Percentiles rank a stretch among this genome's conserved stretches.
Evolutionary conservation across 2,888 invertebrate genomes (phyloP).

Genomic region (Petrolisthes cinctipes): DNA sequence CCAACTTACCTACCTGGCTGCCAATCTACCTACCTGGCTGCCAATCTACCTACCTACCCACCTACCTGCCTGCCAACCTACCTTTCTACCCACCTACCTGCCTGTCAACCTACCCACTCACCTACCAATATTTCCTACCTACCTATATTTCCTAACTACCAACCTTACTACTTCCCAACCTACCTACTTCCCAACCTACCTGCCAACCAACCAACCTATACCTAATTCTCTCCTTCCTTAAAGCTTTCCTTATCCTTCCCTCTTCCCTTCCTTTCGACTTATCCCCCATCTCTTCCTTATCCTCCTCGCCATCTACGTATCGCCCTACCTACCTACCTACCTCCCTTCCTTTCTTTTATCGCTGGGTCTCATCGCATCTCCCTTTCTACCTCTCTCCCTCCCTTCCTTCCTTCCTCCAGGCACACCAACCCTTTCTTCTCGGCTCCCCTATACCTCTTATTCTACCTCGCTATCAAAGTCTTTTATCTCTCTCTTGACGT

Average conservation of each 20-base stretch:
- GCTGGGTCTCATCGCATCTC: background rate
- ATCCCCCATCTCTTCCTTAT: background rate
- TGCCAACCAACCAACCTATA: background rate
- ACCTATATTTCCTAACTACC: background rate
- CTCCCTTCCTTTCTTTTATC: background rate
- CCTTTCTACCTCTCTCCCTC: background rate
- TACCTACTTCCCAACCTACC: background rate
- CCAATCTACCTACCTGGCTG: too few species aligned
- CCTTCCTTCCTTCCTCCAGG: background rate
- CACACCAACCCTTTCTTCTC: background rate
- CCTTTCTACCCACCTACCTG: too few species aligned
- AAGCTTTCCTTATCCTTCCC: background rate
- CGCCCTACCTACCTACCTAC: background rate
- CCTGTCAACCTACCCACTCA: background rate
- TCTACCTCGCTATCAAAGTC: too few species aligned
- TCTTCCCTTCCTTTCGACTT: background rate
- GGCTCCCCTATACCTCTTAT: background rate
- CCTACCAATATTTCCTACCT: too few species aligned
- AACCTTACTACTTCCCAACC: background rate
- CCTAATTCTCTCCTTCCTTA: background rate
- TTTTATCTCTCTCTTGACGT: too few species aligned
- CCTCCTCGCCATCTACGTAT: background rate
- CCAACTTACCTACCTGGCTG: too few species aligned
- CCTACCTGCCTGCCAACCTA: background rate
- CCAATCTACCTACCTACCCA: too few species aligned